A percentile compares a stretch with the other conserved stretches of the same genome.
phyloP scores from a whole-genome alignment of 1,140 invertebrate species.

The Aleiodes sp. region DNA sequence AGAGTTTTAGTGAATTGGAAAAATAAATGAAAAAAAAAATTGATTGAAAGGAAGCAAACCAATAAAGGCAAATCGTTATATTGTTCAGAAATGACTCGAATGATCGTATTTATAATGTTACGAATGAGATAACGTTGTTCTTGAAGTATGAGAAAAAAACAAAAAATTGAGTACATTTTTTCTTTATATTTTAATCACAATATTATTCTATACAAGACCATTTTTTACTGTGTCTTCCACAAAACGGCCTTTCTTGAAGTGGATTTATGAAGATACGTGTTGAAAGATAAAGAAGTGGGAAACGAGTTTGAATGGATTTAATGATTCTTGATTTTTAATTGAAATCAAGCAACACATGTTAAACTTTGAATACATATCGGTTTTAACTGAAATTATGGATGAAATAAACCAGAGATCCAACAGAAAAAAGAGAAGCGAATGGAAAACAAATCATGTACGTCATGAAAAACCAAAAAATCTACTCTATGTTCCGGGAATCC shows the following conservation, averaged over 20 bases:
- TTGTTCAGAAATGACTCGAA: conserved; percentile 35
- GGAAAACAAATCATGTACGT: not conserved
- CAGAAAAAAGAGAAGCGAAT: not conserved
- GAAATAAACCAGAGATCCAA: not conserved
- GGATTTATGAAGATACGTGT: conserved; percentile 40
- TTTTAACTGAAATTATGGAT: not conserved
- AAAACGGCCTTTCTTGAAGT: conserved; percentile 44
- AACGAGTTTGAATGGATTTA: not conserved
- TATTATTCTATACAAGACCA: conserved; percentile 42
- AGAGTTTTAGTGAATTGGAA: not conserved
- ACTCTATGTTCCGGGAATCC: conserved; percentile 36
- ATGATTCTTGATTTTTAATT: not conserved
- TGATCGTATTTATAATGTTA: conserved; percentile 43
- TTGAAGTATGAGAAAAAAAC: conserved; percentile 35
- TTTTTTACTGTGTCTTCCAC: conserved; percentile 45
- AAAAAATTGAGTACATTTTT: conserved; percentile 26
- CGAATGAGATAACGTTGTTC: conserved; percentile 38
- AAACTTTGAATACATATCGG: conserved; percentile 36
- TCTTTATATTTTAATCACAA: conserved; percentile 27
- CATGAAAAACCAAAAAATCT: conserved; percentile 34
- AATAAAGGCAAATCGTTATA: conserved; percentile 30
- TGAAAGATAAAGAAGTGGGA: conserved; percentile 20
- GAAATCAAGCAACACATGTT: conserved; percentile 24
- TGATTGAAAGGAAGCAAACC: not conserved
- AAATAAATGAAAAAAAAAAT: conserved; percentile 5